A percentile compares a stretch with the other conserved stretches of the same genome.
Evolutionary conservation across 2,797 vertebrate genomes (phyloP).

Genomic region (Siniperca obscura): DNA sequence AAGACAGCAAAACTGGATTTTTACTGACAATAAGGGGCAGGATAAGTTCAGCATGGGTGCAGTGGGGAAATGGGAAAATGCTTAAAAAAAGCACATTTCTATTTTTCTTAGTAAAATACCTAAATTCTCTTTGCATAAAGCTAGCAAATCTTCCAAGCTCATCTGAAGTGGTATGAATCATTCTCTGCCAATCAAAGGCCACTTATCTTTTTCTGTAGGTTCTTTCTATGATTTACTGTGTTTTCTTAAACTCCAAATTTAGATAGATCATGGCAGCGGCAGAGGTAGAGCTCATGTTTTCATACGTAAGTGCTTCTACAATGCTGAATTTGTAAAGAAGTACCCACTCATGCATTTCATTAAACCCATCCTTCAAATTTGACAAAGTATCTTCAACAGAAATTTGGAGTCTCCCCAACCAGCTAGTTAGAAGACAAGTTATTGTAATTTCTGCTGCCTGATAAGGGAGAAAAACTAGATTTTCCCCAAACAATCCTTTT

Average conservation of each 20-base stretch:
- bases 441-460: background rate
- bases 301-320: background rate
- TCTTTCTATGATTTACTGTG: background rate
- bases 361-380: background rate
- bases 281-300: constrained; percentile 16
- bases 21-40: background rate
- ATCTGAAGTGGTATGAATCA: background rate
- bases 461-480: constrained; percentile 20
- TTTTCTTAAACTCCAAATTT: background rate
- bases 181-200: background rate
- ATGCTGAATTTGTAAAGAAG: background rate
- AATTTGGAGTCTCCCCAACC: background rate
- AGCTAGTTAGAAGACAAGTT: constrained; percentile 1
- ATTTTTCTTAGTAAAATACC: background rate
- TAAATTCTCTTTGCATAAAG: background rate
- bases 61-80: background rate
- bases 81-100: background rate
- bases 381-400: background rate
- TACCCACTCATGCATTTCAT: background rate
- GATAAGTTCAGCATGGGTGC: constrained; percentile 11
- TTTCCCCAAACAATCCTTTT: constrained; percentile 3
- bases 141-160: background rate
- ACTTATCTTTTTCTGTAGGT: background rate
- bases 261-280: background rate
- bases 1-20: constrained; percentile 1